These are phyloP conservation scores for Cepaea nemoralis DNA, from an alignment of 1,140 invertebrate genomes.

Conservation along the genomic window DNA sequence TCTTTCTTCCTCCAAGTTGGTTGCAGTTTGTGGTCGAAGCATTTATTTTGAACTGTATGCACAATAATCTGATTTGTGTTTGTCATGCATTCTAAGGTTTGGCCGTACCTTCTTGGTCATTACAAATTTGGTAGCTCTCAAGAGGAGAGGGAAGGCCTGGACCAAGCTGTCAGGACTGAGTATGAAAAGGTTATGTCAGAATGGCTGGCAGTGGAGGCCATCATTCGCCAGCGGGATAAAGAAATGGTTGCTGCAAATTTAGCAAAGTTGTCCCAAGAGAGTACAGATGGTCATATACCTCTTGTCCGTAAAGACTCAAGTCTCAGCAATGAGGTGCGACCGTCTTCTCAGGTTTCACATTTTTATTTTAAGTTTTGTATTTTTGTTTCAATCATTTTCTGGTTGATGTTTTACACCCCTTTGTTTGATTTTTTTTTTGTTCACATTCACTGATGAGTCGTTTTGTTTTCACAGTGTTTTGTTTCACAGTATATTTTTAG, in stretches of 20 bases:
- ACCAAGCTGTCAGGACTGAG: constrained; percentile 78
- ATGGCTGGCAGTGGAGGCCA: constrained; percentile 93
- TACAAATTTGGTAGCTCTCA: constrained; percentile 84
- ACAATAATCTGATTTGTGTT: not conserved
- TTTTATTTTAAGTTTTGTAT: not conserved
- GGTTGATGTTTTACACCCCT: not conserved
- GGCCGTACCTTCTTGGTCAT: constrained; percentile 91
- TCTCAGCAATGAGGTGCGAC: constrained; percentile 76
- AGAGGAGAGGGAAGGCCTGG: constrained; percentile 80
- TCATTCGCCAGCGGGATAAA: constrained; percentile 87
- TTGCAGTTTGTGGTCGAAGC: no score
- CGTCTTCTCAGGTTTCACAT: constrained; percentile 15
- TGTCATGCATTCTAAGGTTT: constrained; percentile 75
- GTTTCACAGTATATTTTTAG: not conserved
- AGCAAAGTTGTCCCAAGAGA: constrained; percentile 75
- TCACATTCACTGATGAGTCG: no score
- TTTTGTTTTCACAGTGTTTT: no score
- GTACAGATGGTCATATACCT: constrained; percentile 72
- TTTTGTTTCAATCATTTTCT: not conserved
- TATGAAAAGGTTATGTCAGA: constrained; percentile 93
- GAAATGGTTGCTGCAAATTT: constrained; percentile 77
- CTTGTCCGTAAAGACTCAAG: constrained; percentile 71
- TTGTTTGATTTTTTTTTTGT: not conserved
- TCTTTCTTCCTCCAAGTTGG: no score
- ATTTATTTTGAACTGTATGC: no score